Base-by-base conservation (phyloP, 1,140 invertebrate species). In the Heliothis subflexa region DNA sequence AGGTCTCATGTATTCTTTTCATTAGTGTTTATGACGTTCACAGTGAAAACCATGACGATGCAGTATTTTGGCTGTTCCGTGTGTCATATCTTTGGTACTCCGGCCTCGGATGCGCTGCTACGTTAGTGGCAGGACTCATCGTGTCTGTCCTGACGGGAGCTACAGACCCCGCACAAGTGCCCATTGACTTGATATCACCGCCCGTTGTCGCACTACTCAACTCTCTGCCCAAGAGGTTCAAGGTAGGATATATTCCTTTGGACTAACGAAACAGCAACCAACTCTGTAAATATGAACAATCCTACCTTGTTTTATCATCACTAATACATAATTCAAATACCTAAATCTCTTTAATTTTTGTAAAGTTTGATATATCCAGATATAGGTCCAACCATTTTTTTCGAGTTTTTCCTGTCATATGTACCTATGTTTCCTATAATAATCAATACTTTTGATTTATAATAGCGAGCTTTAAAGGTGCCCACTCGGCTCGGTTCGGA, bases 71-170 rank as follows among this genome's bases (percentile, higher is more conserved):
- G 95, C 96, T 96, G 45, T 96, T 96, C 83, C 95, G 95, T 47
- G 92, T 97, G 70, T 96, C 96, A 25, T 96, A 97, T 82, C 94
- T 96, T 88, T 96, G 96, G 96, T 97, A 96, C 82, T 95, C 97
- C n/a, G 96, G 96, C 33, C 96, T 98, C n/a, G 97, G 97, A 1
- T 97, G 96, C 61, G 79, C 96, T 0, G 91, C 96, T 0, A 97
- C 97, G 0, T 92, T 98, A 33, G 78, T 97, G 3, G 91, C 97
- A 13, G 98, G 98, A 1, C 88, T 97, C 40, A 45, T 96, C 0
- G 96, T 98, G 1, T 98, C 97, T 59, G 93, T 96, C 1, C 80
- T 96, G 0, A 97, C 97, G 7, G 96, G 89, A 18, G 87, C 88
- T 78, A 91, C 91, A 57, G 94, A 96, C 80, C 95, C 95, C 0